These are phyloP conservation scores for Chloebia gouldiae DNA, from an alignment of 2,113 vertebrate genomes.

Conservation along the genomic window DNA sequence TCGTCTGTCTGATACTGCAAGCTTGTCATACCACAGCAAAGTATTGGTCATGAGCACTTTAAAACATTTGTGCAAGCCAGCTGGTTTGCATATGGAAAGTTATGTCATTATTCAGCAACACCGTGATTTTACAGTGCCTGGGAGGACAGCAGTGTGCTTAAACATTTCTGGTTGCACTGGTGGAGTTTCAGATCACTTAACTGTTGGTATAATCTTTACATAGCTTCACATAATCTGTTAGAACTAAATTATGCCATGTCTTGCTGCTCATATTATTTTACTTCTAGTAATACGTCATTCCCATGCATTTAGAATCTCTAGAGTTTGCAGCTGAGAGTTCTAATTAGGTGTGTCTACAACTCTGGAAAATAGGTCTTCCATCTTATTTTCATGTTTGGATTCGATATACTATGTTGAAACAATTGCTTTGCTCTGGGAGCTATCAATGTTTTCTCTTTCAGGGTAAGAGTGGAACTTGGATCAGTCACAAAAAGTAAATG, in stretches of 20 bases:
- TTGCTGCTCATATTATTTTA: not conserved
- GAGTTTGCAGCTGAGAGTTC: not conserved
- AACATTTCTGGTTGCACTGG: not conserved
- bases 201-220: not conserved
- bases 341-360: slow-evolving; percentile 33
- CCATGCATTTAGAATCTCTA: not conserved
- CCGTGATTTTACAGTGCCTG: not conserved
- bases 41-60: not conserved
- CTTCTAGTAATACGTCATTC: not conserved
- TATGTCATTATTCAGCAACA: not conserved
- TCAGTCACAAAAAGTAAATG: not conserved
- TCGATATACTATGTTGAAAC: slow-evolving; percentile 21
- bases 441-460: slow-evolving; percentile 16
- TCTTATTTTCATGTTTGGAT: slow-evolving; percentile 35
- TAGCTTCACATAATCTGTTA: not conserved
- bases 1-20: not conserved
- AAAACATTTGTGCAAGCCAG: not conserved
- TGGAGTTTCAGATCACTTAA: not conserved
- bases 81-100: not conserved
- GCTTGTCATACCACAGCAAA: not conserved
- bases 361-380: slow-evolving; percentile 24
- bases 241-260: not conserved
- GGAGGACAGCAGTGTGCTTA: not conserved
- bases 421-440: not conserved
- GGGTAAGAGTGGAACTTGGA: not conserved